Evolutionary conservation across 1,140 invertebrate species (phyloP).

Genomic region (Drosophila ohnishii): DNA sequence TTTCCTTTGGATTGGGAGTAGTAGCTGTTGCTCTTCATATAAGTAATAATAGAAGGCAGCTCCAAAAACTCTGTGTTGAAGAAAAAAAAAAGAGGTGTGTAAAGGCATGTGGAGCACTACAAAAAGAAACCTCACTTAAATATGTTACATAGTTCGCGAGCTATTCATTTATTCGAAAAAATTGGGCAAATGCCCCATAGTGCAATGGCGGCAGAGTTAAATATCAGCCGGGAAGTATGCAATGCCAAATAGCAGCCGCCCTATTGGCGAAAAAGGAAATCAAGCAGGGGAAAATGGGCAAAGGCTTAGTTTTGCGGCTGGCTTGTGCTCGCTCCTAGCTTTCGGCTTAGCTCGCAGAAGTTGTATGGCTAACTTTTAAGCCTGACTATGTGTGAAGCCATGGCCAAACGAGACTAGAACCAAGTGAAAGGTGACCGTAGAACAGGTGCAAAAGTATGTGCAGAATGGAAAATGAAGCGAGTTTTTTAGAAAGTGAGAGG

Average conservation of each 20-base stretch:
- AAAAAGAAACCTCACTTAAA: too few species aligned
- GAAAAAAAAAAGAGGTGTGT: too few species aligned
- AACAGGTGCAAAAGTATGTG: not conserved
- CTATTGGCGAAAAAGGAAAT: constrained; percentile 1
- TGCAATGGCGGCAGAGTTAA: constrained; percentile 41
- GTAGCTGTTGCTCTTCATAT: too few species aligned
- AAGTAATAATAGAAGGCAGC: too few species aligned
- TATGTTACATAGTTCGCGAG: too few species aligned
- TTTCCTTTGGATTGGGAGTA: too few species aligned
- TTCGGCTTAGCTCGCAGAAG: constrained; percentile 42
- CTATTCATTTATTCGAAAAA: too few species aligned
- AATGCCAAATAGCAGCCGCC: constrained; percentile 30
- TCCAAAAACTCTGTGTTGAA: too few species aligned
- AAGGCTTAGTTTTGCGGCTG: constrained; percentile 41
- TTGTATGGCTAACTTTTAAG: constrained; percentile 55
- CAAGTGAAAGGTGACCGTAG: not conserved
- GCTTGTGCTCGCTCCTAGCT: constrained; percentile 19
- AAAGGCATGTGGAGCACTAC: too few species aligned
- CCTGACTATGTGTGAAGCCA: constrained; percentile 21
- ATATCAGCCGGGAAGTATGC: constrained; percentile 50
- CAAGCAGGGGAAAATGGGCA: constrained; percentile 9
- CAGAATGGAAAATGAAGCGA: not conserved
- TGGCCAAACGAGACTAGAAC: constrained; percentile 8
- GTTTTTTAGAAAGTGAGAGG: not conserved
- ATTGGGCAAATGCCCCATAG: too few species aligned